Conservation (phyloP, 2,797 vertebrate species). For the Hipposideros larvatus region DNA sequence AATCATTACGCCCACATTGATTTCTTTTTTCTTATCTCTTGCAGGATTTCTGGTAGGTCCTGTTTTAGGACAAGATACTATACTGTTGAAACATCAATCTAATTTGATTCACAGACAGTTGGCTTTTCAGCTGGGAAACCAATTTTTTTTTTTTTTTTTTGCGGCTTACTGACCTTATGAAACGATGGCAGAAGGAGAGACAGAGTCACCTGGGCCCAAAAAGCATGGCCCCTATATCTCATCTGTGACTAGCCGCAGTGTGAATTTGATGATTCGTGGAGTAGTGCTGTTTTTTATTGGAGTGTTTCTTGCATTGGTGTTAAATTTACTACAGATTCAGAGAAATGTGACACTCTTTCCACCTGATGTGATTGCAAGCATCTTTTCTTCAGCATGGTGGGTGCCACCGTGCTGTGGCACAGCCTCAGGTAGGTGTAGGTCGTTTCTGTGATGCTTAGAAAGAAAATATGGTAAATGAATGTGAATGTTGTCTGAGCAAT, state of each 20-base stretch:
- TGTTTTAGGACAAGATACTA: slow-evolving; percentile 75
- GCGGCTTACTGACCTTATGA: slow-evolving; percentile 77
- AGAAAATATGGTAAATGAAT: background rate
- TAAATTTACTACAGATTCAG: slow-evolving; percentile 97
- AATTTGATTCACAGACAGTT: slow-evolving; percentile 73
- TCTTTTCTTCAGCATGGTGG: slow-evolving; percentile 98
- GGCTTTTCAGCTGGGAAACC: slow-evolving; percentile 50
- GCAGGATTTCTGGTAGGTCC: slow-evolving; percentile 85
- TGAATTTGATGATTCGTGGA: slow-evolving; percentile 94
- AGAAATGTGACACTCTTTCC: slow-evolving; percentile 97
- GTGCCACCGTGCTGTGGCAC: slow-evolving; percentile 97
- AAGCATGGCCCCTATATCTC: slow-evolving; percentile 92
- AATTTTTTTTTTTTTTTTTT: background rate
- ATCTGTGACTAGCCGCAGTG: slow-evolving; percentile 91
- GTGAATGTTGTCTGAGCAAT: background rate
- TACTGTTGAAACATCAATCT: slow-evolving; percentile 69
- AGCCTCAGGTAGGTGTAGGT: slow-evolving; percentile 92
- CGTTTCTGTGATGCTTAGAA: slow-evolving; percentile 20
- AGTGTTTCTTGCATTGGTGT: slow-evolving; percentile 95
- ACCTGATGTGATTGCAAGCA: slow-evolving; percentile 96
- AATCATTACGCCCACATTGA: slow-evolving; percentile 57
- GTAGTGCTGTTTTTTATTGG: slow-evolving; percentile 95
- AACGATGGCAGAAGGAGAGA: slow-evolving; percentile 89
- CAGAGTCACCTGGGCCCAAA: slow-evolving; percentile 82
- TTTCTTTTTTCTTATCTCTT: slow-evolving; percentile 80